These are phyloP conservation scores for Drosophila parvula DNA, from an alignment of 1,140 invertebrate genomes.

Conservation along the genomic window DNA sequence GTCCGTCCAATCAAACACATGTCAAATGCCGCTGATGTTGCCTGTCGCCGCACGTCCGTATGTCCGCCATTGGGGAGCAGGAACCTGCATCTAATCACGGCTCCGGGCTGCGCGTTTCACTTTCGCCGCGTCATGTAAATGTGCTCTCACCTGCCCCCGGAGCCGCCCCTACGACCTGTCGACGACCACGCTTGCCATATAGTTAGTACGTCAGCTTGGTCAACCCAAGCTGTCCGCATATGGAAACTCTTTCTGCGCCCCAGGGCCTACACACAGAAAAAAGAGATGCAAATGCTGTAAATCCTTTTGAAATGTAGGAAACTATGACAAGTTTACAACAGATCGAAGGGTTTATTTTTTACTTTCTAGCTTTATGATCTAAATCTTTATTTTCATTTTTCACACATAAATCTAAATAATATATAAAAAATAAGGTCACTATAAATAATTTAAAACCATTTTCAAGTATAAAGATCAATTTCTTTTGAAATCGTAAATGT, in stretches of 20 bases:
- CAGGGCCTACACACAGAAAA: slow-evolving; percentile 17
- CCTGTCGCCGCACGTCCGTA: slow-evolving; percentile 53
- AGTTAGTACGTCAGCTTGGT: slow-evolving; percentile 50
- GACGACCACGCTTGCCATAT: slow-evolving; percentile 41
- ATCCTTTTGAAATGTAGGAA: too few relatives aligned
- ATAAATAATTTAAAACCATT: neutral
- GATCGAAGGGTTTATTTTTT: too few relatives aligned
- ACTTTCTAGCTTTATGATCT: neutral
- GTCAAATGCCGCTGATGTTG: slow-evolving; percentile 69
- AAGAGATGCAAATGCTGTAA: too few relatives aligned
- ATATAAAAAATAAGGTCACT: too few relatives aligned
- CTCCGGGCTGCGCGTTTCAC: slow-evolving; percentile 65
- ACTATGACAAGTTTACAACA: too few relatives aligned
- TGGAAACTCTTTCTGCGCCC: slow-evolving; percentile 25
- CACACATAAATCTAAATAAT: neutral
- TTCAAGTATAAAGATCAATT: neutral
- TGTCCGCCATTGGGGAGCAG: slow-evolving; percentile 51
- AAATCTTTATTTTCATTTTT: neutral
- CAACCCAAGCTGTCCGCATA: slow-evolving; percentile 48
- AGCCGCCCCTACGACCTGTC: slow-evolving; percentile 12
- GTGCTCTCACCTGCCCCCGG: slow-evolving; percentile 58
- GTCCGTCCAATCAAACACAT: slow-evolving; percentile 75
- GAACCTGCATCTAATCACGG: slow-evolving; percentile 67
- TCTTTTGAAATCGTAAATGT: neutral
- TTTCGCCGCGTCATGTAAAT: slow-evolving; percentile 80